Conservation (phyloP, 2,113 vertebrate species). For the Entelurus aequoreus region DNA sequence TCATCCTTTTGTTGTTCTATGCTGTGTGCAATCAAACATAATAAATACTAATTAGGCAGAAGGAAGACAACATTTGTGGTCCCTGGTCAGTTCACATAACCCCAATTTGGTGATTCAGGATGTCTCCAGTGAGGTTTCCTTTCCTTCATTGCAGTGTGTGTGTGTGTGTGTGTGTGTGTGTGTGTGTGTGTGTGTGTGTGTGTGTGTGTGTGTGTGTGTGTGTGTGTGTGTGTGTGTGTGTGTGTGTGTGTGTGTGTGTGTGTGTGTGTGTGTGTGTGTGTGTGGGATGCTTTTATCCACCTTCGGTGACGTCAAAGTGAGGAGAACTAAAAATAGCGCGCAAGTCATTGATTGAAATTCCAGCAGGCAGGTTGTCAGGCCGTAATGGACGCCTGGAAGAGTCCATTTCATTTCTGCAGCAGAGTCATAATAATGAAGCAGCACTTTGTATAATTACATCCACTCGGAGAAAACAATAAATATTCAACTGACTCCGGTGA, state of each 20-base stretch:
- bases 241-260: slow-evolving; percentile 16
- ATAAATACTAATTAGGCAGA: slow-evolving; percentile 55
- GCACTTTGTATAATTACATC: slow-evolving; percentile 54
- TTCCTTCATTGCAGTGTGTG: slow-evolving; percentile 1
- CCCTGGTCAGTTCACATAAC: slow-evolving; percentile 61
- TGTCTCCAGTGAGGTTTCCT: slow-evolving; percentile 12
- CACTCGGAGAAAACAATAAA: slow-evolving; percentile 26
- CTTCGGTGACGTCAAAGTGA: slow-evolving; percentile 25
- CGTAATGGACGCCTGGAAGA: slow-evolving; percentile 37
- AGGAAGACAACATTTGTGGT: slow-evolving; percentile 43
- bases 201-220: slow-evolving; percentile 11
- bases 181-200: slow-evolving; percentile 3
- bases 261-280: slow-evolving; percentile 11
- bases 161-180: slow-evolving; percentile 15
- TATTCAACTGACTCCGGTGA: slow-evolving; percentile 33
- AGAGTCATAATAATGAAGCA: slow-evolving; percentile 36
- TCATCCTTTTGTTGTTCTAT: slow-evolving; percentile 39
- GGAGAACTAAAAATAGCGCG: slow-evolving; percentile 55
- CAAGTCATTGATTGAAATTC: slow-evolving; percentile 58
- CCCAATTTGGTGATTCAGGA: slow-evolving; percentile 26
- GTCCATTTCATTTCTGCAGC: slow-evolving; percentile 33
- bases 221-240: neutral
- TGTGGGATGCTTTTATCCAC: slow-evolving; percentile 8
- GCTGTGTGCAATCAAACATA: slow-evolving; percentile 36
- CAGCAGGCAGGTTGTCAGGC: slow-evolving; percentile 13